Conservation (phyloP, 1,140 invertebrate species). For the Sweltsa coloradensis region DNA sequence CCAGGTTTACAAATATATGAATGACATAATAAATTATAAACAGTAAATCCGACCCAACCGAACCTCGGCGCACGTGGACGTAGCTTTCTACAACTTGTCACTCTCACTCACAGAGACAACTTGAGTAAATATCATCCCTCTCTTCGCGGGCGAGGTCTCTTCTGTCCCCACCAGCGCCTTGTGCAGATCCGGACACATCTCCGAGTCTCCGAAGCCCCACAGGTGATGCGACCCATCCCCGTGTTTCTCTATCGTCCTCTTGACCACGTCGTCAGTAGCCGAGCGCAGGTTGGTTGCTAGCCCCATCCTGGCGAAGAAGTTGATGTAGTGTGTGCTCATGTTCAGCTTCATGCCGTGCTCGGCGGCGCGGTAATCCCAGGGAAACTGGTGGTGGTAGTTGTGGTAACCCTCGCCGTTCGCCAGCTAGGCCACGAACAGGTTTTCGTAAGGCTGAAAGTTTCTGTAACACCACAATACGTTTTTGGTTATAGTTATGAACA, state of each 20-base stretch:
- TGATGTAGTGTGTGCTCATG: conserved; percentile 73
- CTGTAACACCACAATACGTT: conserved; percentile 34
- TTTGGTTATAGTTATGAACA: too few relatives aligned
- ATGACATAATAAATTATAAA: too few relatives aligned
- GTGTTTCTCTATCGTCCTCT: conserved; percentile 54
- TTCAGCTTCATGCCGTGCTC: conserved; percentile 73
- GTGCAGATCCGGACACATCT: conserved; percentile 55
- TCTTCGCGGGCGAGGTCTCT: too few relatives aligned
- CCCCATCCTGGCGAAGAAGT: conserved; percentile 71
- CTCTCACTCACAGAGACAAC: too few relatives aligned
- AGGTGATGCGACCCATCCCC: conserved; percentile 62
- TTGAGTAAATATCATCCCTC: too few relatives aligned
- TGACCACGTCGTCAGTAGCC: conserved; percentile 56
- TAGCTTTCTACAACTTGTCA: too few relatives aligned
- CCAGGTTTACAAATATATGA: too few relatives aligned
- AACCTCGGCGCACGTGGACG: too few relatives aligned
- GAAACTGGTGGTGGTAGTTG: conserved; percentile 94
- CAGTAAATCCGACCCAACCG: too few relatives aligned
- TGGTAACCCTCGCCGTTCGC: conserved; percentile 83
- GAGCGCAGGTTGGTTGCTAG: conserved; percentile 82
- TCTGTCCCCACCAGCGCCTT: too few relatives aligned
- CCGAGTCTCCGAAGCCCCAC: conserved; percentile 76
- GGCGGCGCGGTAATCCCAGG: conserved; percentile 84
- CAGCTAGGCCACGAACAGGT: conserved; percentile 51
- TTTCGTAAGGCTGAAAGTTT: conserved; percentile 62